Evolutionary conservation across 2,888 invertebrate species (phyloP), one percentile per base, ranked within the genome.

Genomic region (Parapristionchus giblindavisi): DNA sequence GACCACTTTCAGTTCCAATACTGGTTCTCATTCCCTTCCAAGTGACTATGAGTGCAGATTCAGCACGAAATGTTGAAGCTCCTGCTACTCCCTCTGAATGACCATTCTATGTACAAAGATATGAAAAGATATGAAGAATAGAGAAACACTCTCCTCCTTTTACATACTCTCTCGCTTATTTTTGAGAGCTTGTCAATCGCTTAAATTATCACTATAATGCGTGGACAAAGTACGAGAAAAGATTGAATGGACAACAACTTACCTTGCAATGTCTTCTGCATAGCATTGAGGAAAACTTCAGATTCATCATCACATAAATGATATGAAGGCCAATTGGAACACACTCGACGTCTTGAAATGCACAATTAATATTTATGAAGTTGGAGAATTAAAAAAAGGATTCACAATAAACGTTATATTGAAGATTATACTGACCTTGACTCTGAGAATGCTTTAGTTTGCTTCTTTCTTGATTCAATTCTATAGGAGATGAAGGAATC

Each of bases 1-100:
- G n/a, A n/a, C n/a, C n/a, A n/a, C n/a, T 52, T 43, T 21, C 38
- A 29, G 21, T 73, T 27, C 29, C 71, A 36, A 78, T 56, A 29
- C 66, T 74, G 4, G 77, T 71, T 0, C 94, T 93, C 90, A 96
- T 92, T 89, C 96, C 96, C 89, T 94, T 94, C 97, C 96, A 97
- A 0, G 96, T 96, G 73, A 94, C 92, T 76, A 95, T 93, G 76
- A 94, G 90, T 2, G 92, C 94, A 87, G 95, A 94, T 87, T 94
- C 94, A 0, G 96, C 95, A 81, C 92, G 91, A 89, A 96, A 97
- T 0, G 93, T 92, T 52, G 94, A 93, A 0, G 95, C 92, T 0
- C 96, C 96, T 14, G 86, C 93, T 34, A 96, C 94, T 4, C 94
- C 94, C 83, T 93, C 92, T 78, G 74, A 61, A 70, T 21, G 32